phyloP scores from a whole-genome alignment of 92 coral and sea anemone genomes.

The Chrysogorgia sp. region DNA sequence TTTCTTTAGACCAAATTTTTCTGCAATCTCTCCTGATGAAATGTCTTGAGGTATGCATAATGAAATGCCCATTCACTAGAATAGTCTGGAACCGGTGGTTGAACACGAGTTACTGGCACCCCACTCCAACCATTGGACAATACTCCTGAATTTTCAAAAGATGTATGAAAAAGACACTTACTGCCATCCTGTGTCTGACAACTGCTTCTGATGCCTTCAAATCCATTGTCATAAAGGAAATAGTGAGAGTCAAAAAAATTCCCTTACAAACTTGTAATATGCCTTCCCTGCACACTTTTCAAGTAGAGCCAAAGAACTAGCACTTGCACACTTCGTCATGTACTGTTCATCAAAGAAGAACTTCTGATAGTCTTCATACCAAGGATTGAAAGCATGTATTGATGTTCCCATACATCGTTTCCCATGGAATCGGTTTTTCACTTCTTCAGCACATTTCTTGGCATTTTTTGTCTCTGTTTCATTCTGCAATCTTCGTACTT shows the following conservation, averaged over 20 bases:
- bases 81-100: constrained; percentile 65
- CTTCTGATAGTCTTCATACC: constrained; percentile 34
- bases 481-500: constrained; percentile 34
- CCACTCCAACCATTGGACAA: constrained; percentile 58
- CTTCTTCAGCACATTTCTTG: constrained; percentile 41
- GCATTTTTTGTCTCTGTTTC: constrained; percentile 33
- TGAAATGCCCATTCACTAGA: constrained; percentile 50
- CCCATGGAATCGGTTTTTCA: constrained; percentile 52
- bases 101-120: constrained; percentile 45
- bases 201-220: constrained; percentile 54
- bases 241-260: constrained; percentile 48
- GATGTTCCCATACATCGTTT: constrained; percentile 53
- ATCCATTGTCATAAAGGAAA: constrained; percentile 57
- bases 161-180: constrained; percentile 32
- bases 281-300: constrained; percentile 61
- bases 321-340: constrained; percentile 54
- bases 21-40: constrained; percentile 50
- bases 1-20: constrained; percentile 51
- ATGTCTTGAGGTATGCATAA: constrained; percentile 40
- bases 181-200: constrained; percentile 43
- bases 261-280: constrained; percentile 45
- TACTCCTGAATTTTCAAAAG: constrained; percentile 36
- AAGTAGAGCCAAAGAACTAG: constrained; percentile 28
- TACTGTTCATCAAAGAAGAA: constrained; percentile 54
- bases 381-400: constrained; percentile 56